phyloP scores from a whole-genome alignment of 2,797 vertebrate genomes.

The Dromococcyx pavoninus region DNA sequence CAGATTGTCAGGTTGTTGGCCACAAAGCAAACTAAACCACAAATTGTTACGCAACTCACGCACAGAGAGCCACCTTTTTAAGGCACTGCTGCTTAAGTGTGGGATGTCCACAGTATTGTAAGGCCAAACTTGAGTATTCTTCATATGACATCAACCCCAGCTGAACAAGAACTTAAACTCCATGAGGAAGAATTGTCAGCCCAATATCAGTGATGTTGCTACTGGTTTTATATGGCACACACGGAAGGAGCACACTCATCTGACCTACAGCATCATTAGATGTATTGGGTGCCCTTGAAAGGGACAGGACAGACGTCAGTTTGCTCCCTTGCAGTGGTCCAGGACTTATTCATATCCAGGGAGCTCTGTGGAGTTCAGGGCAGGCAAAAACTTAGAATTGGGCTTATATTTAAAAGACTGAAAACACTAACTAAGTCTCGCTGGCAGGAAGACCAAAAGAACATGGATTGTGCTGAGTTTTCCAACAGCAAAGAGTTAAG shows the following conservation, averaged over 20 bases:
- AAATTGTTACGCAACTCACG: not conserved
- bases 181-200: not conserved
- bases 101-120: not conserved
- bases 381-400: not conserved
- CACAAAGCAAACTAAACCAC: not conserved
- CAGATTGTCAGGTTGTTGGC: too few species aligned
- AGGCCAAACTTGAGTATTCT: not conserved
- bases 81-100: not conserved
- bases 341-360: not conserved
- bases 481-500: not conserved
- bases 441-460: not conserved
- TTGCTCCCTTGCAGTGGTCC: not conserved
- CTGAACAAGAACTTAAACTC: not conserved
- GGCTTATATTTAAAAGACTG: not conserved
- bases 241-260: accelerated
- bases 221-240: not conserved
- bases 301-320: not conserved
- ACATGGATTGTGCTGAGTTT: not conserved
- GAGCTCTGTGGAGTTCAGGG: not conserved
- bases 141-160: not conserved
- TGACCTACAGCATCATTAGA: not conserved
- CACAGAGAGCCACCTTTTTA: not conserved
- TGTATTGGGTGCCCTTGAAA: not conserved
- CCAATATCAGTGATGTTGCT: not conserved
- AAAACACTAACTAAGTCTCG: not conserved